These are phyloP conservation scores for Scelioninae gen. 2 DNA, from an alignment of 2,888 invertebrate species.

Conservation along the genomic window DNA sequence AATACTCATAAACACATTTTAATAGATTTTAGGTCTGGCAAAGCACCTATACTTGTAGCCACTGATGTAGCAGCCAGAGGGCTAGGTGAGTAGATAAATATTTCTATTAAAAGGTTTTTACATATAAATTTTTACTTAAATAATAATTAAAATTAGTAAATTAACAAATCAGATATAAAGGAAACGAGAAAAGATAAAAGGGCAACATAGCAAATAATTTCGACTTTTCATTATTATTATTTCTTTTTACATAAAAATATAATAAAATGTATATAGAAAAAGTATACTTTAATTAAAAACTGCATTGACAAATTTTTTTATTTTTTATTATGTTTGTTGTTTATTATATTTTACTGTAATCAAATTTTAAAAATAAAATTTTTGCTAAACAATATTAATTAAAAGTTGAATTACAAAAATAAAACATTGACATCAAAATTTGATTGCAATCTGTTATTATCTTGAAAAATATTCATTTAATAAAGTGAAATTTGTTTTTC, in stretches of 20 bases:
- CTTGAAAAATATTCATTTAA: constrained; percentile 14
- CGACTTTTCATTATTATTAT: constrained; percentile 12
- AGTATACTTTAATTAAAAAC: background rate
- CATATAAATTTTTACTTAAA: constrained; percentile 8
- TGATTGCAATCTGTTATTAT: constrained; percentile 8
- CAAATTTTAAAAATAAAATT: constrained; percentile 18
- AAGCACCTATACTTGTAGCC: constrained; percentile 92
- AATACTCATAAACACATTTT: background rate
- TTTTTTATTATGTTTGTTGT: constrained; percentile 13
- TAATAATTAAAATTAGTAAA: constrained; percentile 21
- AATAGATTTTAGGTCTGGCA: constrained; percentile 88
- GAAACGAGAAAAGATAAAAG: constrained; percentile 3
- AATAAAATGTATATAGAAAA: background rate
- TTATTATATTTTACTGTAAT: constrained; percentile 10
- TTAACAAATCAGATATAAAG: constrained; percentile 10
- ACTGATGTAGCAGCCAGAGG: constrained; percentile 97
- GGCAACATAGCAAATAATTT: constrained; percentile 21
- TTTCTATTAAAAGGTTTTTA: background rate
- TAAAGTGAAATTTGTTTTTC: constrained; percentile 8
- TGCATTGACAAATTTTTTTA: background rate
- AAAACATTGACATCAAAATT: constrained; percentile 5
- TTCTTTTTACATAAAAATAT: constrained; percentile 6
- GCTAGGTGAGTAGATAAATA: constrained; percentile 80
- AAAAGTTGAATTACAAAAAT: background rate
- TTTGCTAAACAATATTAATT: background rate